phyloP scores from a whole-genome alignment of 2,888 invertebrate genomes.

The Leucoma salicis region DNA sequence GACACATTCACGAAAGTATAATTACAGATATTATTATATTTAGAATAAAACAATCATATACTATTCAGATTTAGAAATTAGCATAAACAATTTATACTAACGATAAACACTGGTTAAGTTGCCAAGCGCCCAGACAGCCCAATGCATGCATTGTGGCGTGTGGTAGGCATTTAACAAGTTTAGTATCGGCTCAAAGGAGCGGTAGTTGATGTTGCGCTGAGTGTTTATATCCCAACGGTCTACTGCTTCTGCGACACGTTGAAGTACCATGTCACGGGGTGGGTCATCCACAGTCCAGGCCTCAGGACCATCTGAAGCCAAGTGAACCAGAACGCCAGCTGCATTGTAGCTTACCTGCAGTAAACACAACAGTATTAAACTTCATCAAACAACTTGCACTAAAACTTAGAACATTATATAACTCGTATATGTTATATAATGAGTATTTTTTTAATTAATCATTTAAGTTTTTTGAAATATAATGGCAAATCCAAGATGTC shows the following conservation, averaged over 20 bases:
- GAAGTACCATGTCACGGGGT: slow-evolving; percentile 86
- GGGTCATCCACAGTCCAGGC: slow-evolving; percentile 91
- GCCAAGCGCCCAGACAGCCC: slow-evolving; percentile 98
- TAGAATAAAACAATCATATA: too few relatives aligned
- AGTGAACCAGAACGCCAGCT: slow-evolving; percentile 96
- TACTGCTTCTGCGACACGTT: slow-evolving; percentile 90
- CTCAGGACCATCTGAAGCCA: slow-evolving; percentile 94
- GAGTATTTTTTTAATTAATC: too few relatives aligned
- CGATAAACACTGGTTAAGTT: slow-evolving; percentile 97
- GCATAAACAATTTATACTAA: slow-evolving; percentile 77
- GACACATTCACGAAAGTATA: too few relatives aligned
- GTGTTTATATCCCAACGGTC: slow-evolving; percentile 93
- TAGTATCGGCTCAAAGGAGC: slow-evolving; percentile 95
- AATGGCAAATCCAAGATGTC: too few relatives aligned
- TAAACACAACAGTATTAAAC: not conserved
- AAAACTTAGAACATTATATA: too few relatives aligned
- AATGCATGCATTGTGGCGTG: slow-evolving; percentile 95
- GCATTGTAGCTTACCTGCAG: slow-evolving; percentile 93
- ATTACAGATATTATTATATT: too few relatives aligned
- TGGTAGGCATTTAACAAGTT: slow-evolving; percentile 90
- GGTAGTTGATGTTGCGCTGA: slow-evolving; percentile 97
- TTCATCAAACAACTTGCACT: too few relatives aligned
- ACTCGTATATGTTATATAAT: too few relatives aligned
- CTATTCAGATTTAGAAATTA: too few relatives aligned
- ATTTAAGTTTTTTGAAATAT: too few relatives aligned